Evolutionary conservation across 2,797 vertebrate species (phyloP).

Genomic region (Syndactyla subalaris): DNA sequence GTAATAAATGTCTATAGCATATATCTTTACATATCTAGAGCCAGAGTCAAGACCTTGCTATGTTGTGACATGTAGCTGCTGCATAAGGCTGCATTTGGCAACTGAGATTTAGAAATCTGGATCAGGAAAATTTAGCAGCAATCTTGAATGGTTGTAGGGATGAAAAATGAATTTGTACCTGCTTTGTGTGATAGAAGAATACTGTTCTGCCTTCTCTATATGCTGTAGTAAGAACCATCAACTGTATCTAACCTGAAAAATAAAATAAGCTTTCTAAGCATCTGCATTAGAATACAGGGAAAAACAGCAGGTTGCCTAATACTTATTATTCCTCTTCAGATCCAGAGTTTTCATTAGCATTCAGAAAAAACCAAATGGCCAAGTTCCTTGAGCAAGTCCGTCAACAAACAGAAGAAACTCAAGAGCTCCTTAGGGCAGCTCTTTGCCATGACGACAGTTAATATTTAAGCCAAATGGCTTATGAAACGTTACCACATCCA

Average conservation of each 20-base stretch:
- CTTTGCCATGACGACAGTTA: conserved; percentile 29
- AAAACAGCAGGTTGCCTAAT: not conserved
- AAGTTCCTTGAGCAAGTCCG: conserved; percentile 63
- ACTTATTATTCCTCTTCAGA: conserved; percentile 50
- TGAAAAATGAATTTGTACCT: not conserved
- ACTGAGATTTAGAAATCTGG: not conserved
- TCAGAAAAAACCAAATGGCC: conserved; percentile 55
- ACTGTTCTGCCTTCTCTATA: not conserved
- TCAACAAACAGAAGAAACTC: conserved; percentile 73
- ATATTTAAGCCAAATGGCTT: not conserved
- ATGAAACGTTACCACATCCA: not conserved
- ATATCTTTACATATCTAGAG: not conserved
- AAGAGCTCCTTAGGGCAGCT: conserved; percentile 66
- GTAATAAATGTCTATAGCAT: not conserved
- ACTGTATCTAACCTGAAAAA: not conserved
- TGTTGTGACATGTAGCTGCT: not conserved
- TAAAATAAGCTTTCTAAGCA: not conserved
- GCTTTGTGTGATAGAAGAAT: not conserved
- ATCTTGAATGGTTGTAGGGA: not conserved
- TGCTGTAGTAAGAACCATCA: not conserved
- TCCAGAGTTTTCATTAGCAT: conserved; percentile 64
- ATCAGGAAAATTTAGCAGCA: not conserved
- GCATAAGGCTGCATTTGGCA: not conserved
- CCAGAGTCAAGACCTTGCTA: not conserved
- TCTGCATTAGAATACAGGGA: not conserved